Evolutionary conservation across 2,113 vertebrate species (phyloP).

Genomic region (Pseudopipra pipra): DNA sequence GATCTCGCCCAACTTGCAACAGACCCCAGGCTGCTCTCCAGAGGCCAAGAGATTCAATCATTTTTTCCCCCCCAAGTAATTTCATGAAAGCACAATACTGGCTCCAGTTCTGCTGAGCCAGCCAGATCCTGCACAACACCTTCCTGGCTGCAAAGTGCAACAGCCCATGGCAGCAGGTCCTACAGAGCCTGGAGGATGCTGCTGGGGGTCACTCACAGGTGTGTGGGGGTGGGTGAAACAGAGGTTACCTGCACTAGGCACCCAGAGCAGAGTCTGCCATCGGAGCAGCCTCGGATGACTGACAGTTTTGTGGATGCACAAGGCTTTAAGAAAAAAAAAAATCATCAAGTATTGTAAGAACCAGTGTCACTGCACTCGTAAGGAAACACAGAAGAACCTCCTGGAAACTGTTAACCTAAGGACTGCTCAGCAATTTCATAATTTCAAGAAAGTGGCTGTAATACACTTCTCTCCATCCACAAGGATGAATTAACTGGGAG

Average conservation of each 20-base stretch:
- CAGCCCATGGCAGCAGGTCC: not conserved
- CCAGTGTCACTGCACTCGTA: not conserved
- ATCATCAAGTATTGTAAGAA: not conserved
- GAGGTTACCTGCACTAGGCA: not conserved
- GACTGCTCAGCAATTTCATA: not conserved
- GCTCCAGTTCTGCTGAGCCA: slow-evolving; percentile 31
- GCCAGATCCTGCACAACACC: not conserved
- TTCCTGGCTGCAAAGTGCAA: not conserved
- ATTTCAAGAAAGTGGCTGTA: not conserved
- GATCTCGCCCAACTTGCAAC: not conserved
- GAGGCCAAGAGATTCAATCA: not conserved
- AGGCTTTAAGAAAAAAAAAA: not conserved
- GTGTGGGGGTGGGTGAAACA: not conserved
- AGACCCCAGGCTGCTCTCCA: not conserved
- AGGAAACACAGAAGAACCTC: not conserved
- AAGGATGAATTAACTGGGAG: not conserved
- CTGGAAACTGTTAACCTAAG: not conserved
- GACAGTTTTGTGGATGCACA: not conserved
- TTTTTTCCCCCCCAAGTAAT: not conserved
- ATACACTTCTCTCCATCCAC: not conserved
- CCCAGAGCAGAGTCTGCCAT: not conserved
- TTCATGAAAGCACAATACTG: slow-evolving; percentile 24
- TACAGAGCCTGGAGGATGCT: not conserved
- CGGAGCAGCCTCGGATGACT: not conserved
- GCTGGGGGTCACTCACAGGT: not conserved